Evolutionary conservation across 2,797 vertebrate species (phyloP).

Genomic region (Artibeus lituratus): DNA sequence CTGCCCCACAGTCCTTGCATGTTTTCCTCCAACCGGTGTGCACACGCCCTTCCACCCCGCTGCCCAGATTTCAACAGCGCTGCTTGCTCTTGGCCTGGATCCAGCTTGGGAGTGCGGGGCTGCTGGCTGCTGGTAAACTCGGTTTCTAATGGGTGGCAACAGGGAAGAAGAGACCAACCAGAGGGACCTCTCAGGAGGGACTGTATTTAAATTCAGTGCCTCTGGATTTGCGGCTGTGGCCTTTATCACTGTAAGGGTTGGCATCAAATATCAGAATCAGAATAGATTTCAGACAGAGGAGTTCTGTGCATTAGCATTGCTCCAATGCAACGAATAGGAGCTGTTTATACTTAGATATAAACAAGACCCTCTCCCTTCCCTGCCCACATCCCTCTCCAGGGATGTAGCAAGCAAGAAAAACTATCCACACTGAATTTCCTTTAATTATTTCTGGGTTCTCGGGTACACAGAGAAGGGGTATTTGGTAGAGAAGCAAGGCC

Average conservation of each 20-base stretch:
- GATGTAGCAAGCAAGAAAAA: not conserved
- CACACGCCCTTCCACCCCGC: conserved; percentile 65
- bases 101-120: conserved; percentile 70
- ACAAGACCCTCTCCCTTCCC: not conserved
- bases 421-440: conserved; percentile 41
- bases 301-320: conserved; percentile 78
- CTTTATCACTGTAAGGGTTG: conserved; percentile 80
- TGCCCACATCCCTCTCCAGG: not conserved
- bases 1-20: conserved; percentile 89
- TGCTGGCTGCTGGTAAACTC: conserved; percentile 72
- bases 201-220: conserved; percentile 77
- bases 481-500: conserved; percentile 76
- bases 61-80: not conserved
- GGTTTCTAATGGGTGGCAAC: conserved; percentile 31
- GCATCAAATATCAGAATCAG: conserved; percentile 79
- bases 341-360: conserved; percentile 72
- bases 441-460: conserved; percentile 58
- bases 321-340: conserved; percentile 75
- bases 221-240: conserved; percentile 81
- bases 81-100: conserved; percentile 67
- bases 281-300: conserved; percentile 75
- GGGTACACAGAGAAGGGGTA: conserved; percentile 64
- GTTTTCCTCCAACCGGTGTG: conserved; percentile 67
- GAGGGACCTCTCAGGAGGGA: conserved; percentile 72
- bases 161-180: conserved; percentile 67